phyloP scores from a whole-genome alignment of 2,797 vertebrate genomes.

The Gambusia yucatana region DNA sequence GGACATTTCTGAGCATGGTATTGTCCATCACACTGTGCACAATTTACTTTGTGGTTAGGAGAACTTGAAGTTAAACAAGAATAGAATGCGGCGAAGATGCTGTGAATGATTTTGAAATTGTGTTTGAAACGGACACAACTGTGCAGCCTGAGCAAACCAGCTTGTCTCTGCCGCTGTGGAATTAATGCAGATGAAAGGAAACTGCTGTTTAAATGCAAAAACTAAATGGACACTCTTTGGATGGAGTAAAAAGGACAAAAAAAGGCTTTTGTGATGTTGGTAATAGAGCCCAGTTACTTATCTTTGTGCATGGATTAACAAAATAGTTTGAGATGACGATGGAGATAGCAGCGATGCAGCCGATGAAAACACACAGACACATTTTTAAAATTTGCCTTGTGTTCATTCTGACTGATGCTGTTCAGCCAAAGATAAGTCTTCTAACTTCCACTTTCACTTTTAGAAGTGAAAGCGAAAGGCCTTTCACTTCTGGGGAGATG shows the following conservation, averaged over 20 bases:
- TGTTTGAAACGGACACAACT: constrained; percentile 39
- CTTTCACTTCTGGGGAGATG: too few relatives aligned
- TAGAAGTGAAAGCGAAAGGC: too few relatives aligned
- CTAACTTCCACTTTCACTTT: too few relatives aligned
- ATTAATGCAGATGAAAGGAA: constrained; percentile 15
- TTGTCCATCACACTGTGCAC: constrained; percentile 50
- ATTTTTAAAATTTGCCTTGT: too few relatives aligned
- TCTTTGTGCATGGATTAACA: too few relatives aligned
- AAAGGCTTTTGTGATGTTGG: background rate
- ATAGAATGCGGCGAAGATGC: constrained; percentile 32
- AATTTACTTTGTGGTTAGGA: constrained; percentile 49
- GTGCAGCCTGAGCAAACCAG: constrained; percentile 11
- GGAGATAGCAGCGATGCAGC: too few relatives aligned
- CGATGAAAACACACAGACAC: too few relatives aligned
- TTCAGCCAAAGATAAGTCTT: too few relatives aligned
- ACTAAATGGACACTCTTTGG: background rate
- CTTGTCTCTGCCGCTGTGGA: constrained; percentile 29
- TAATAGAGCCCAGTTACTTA: too few relatives aligned
- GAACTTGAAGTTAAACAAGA: constrained; percentile 35
- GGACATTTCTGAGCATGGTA: constrained; percentile 53
- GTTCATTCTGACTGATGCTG: too few relatives aligned
- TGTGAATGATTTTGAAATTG: constrained; percentile 37
- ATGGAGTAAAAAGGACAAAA: background rate
- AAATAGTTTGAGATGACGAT: too few relatives aligned
- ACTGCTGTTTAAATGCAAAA: constrained; percentile 31